Conservation (phyloP, 2,113 vertebrate species). For the Cynopterus brachyotis region DNA sequence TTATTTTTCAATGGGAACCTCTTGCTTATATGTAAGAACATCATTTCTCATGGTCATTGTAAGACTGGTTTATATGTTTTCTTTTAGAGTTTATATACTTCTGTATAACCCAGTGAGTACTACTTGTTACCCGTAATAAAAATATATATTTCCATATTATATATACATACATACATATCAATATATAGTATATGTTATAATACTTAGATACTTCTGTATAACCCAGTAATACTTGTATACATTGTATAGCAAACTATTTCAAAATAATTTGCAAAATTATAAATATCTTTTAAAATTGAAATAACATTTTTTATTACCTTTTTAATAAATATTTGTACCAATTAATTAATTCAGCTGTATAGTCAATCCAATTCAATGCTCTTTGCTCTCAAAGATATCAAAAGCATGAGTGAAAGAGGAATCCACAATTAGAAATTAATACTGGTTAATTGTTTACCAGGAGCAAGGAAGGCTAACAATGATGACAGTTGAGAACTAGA, state of each 20-base stretch:
- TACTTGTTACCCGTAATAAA: neutral
- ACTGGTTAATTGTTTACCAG: neutral
- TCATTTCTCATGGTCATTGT: neutral
- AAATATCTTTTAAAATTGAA: neutral
- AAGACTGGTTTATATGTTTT: neutral
- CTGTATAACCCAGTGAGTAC: neutral
- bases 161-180: neutral
- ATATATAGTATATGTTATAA: neutral
- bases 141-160: neutral
- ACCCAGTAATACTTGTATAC: neutral
- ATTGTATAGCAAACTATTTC: neutral
- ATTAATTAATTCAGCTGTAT: neutral
- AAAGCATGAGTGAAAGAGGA: neutral
- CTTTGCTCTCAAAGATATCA: neutral
- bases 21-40: neutral
- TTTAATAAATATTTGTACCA: neutral
- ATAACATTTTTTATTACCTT: neutral
- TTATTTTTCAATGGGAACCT: neutral
- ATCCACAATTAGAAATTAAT: neutral
- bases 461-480: neutral
- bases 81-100: neutral
- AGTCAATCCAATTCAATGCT: neutral
- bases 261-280: neutral
- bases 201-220: neutral
- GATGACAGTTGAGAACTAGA: neutral